Percentiles rank a stretch among this genome's conserved stretches.
Conservation (phyloP, 2,797 vertebrate genomes). For the Leptatherina wallacei region DNA sequence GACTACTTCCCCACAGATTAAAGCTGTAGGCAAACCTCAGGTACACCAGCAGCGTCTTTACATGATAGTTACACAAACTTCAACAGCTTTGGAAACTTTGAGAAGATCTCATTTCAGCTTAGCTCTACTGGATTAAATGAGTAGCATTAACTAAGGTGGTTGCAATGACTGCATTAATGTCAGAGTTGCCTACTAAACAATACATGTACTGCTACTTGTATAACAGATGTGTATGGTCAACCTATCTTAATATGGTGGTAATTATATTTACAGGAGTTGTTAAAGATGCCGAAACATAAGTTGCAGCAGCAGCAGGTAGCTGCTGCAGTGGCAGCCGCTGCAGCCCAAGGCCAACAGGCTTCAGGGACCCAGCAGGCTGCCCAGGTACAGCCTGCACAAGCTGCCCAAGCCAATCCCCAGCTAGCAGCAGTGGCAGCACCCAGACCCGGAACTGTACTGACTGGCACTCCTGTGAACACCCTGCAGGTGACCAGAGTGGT, state of each 20-base stretch:
- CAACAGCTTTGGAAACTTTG: background rate
- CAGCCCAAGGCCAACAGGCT: conserved; percentile 85
- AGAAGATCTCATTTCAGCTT: background rate
- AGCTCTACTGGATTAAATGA: conserved; percentile 1
- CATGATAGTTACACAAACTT: background rate
- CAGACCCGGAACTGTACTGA: conserved; percentile 88
- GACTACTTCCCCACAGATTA: conserved; percentile 86
- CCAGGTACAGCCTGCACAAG: conserved; percentile 86
- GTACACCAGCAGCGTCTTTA: conserved; percentile 61
- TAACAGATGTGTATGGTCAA: background rate
- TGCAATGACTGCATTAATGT: background rate
- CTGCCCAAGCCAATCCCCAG: conserved; percentile 82
- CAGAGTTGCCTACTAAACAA: background rate
- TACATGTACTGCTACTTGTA: background rate
- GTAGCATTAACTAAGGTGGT: background rate
- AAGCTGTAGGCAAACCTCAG: conserved; percentile 88
- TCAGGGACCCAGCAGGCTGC: conserved; percentile 81
- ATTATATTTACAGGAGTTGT: conserved; percentile 82
- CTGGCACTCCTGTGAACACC: conserved; percentile 87
- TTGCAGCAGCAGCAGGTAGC: conserved; percentile 85
- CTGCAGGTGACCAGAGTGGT: conserved; percentile 94
- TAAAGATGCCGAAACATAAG: conserved; percentile 95
- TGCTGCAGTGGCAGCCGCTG: conserved; percentile 83
- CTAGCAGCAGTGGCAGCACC: conserved; percentile 89
- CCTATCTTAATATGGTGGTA: background rate